Base-by-base conservation (phyloP, 2,888 invertebrate species). In the Barypeithes pellucidus region DNA sequence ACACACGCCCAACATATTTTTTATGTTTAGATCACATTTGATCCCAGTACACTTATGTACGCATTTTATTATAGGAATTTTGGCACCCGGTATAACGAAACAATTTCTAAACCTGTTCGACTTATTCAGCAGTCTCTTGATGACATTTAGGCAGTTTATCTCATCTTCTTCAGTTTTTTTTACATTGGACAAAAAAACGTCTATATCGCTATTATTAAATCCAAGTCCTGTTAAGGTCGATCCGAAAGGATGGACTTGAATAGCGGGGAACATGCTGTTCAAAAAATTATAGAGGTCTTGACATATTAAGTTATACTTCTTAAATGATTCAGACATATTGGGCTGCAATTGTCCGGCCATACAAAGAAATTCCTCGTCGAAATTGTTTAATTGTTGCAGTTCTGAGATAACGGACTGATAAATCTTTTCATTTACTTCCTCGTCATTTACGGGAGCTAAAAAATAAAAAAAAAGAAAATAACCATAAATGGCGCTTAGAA, bases 21-120 rank as follows among this genome's bases (percentile, higher is more conserved):
- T 92, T 82, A 94, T 91, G 65, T 92, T 93, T 33, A 95, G 87
- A 83, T 95, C 95, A 79, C 93, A 91, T 79, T 89, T 89, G 20
- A 91, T 89, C 0, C 87, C 86, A 0, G 92, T 92, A 11, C 87
- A 86, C 1, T 85, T 78, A 82, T 94, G 93, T 74, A 88, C 86
- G 83, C 93, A 92, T 82, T 93, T 94, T 11, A 95, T 90, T 75
- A 95, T 93, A 24, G 95, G 95, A 3, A 93, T 93, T 82, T 92
- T 91, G 12, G 95, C 94, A 60, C 88, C 87, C 0, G 92, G 90
- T 79, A 94, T 93, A 54, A 90, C 85, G 22, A 91, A 81, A 16
- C 93, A 85, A 65, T 91, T 88, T 0, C 85, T 77, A 84, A 92
- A 93, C 8, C 85, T 72, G 9, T 72, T 52, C 7, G 80, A 80